Evolutionary conservation across 2,888 invertebrate species (phyloP), one percentile per base, ranked within the genome.

Genomic region (Dermolepida albohirtum): DNA sequence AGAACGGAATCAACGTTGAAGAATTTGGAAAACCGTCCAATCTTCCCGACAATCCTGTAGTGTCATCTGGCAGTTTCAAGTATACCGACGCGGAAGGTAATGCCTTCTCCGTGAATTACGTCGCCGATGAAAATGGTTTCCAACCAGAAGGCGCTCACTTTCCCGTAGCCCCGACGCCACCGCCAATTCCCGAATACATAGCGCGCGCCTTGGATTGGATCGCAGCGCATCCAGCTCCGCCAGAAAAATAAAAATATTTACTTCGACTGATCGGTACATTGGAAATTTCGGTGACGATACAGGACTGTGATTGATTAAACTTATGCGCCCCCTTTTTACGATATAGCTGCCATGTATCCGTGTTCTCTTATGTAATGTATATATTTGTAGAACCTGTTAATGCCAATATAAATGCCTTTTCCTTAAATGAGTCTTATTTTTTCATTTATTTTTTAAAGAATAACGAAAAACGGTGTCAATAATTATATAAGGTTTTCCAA

Each of bases 41-140:
- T 16, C 47, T 39, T 16, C 82, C 83, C 57, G 85, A 84, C 50
- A 82, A 83, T 4, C 83, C 84, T 5, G 86, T 86, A 11, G 81
- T 82, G 7, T 83, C 85, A 40, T 81, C 85, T 71, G 89, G 89
- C 34, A 78, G 84, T 0, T 89, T 83, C 82, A 80, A 85, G 29
- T 87, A 84, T 81, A 85, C 84, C 5, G 86, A 87, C 27, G 88
- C 88, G 10, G 90, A 90, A 72, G 91, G 91, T 11, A 81, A 85
- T 52, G 83, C 84, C 10, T 83, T 89, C 73, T 77, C 81, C 11
- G 78, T 90, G 68, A 81, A 83, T 51, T 91, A 90, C 81, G 76
- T 86, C 66, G 90, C 91, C 72, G 89, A 91, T 74, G 90, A 90
- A 78, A 87, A 89, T 73, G 91, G 91, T 66, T 91, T 88, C 86